Base-by-base conservation (phyloP, 2,888 invertebrate species). In the Agonopterix arenella region DNA sequence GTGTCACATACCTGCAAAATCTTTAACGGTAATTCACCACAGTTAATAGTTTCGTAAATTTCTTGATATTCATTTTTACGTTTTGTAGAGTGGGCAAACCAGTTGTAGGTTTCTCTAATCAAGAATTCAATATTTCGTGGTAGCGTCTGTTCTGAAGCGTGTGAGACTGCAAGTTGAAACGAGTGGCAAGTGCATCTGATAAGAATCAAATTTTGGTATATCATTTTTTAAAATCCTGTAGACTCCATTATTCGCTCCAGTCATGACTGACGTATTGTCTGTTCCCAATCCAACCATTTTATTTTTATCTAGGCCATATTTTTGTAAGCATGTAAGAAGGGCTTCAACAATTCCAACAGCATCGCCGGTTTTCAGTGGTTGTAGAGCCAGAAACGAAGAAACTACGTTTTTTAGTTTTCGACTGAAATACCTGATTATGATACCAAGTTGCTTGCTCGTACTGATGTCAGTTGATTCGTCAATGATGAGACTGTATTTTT, bases 241-340 rank as follows among this genome's bases (percentile, higher is more conserved):
- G 2, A 67, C 57, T 38, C 64, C 61, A 46, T 61, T 59, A 47
- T 63, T 62, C 0, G 52, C 47, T 1, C 66, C 66, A 28, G 54
- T 59, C 67, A 67, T 65, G 1, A 61, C 62, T 8, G 61, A 50
- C 8, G 66, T 66, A 49, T 69, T 69, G 41, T 67, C 66, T 7
- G 64, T 62, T 0, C 66, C 68, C 5, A 37, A 8, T 37, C 37
- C 37, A n/a, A n/a, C n/a, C n/a, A n/a, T n/a, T n/a, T n/a, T n/a
- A n/a, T n/a, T n/a, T n/a, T n/a, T n/a, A n/a, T 52, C 40, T 43
- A 37, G 37, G 37, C 37, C 37, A 37, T 37, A 37, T 37, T 37
- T 37, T 37, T 37, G 37, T 37, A 37, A 37, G 37, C 37, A 37
- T 8, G 7, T 37, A 37, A 37, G 37, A 37, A 37, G 37, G 37